Conservation (phyloP, 2,113 vertebrate species). For the Clupea harengus region DNA sequence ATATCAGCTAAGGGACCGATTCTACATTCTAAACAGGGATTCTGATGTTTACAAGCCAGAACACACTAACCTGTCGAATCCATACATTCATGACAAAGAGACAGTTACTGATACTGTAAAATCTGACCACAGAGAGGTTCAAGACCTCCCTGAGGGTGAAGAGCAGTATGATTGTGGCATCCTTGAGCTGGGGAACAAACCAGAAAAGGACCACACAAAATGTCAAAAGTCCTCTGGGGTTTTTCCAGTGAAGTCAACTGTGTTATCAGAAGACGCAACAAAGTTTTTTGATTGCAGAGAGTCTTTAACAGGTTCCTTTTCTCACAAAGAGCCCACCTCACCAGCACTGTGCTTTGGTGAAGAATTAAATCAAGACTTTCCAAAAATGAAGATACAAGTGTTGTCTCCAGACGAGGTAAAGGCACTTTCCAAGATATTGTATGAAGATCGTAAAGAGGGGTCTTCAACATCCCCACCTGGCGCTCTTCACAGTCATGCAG, state of each 20-base stretch:
- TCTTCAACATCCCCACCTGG: background rate
- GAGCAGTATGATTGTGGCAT: background rate
- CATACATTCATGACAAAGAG: background rate
- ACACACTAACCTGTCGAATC: background rate
- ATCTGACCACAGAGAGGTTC: background rate
- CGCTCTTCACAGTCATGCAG: background rate
- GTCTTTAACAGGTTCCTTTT: too few relatives aligned
- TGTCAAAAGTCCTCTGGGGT: background rate
- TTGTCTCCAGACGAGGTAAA: slow-evolving; percentile 25
- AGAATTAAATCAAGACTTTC: background rate
- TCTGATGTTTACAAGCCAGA: background rate
- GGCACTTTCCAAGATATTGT: slow-evolving; percentile 13
- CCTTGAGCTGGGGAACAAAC: background rate
- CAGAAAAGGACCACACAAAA: background rate
- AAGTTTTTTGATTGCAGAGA: background rate
- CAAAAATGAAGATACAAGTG: slow-evolving; percentile 9
- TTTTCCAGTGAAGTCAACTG: background rate
- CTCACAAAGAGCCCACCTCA: background rate
- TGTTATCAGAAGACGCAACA: background rate
- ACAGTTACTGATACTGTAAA: background rate
- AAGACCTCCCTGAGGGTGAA: background rate
- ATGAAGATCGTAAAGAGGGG: background rate
- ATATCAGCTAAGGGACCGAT: background rate
- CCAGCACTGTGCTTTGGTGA: slow-evolving; percentile 7
- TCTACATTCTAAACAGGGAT: slow-evolving; percentile 19